Evolutionary conservation across 2,888 invertebrate species (phyloP), one percentile per base, ranked within the genome.

Genomic region (Ophion slaviceki): DNA sequence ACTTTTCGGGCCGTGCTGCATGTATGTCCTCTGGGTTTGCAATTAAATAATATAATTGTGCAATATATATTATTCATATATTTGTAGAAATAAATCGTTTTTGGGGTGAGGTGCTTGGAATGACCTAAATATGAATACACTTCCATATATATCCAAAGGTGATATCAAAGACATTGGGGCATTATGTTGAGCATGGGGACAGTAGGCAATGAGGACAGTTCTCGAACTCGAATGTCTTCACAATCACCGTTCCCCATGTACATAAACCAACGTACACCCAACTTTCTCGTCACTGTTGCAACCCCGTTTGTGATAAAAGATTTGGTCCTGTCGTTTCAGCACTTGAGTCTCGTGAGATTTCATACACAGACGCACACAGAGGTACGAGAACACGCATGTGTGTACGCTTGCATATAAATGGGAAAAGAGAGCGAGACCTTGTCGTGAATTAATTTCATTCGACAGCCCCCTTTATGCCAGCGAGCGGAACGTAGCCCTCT

Each of bases 381-480:
- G 10, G 28, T 11, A 47, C 47, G 59, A 17, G 8, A 67, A 24
- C 32, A 40, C 64, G 45, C 57, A 11, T 53, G 71, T 28, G 64
- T 62, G 71, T 40, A 80, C 67, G 61, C 74, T 76, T 17, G 62
- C 36, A 72, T 67, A 20, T 11, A 76, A 70, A 80, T 59, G 62
- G 62, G 45, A 7, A 66, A 80, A 77, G 70, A 84, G 89, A 86
- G 88, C 87, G 88, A 85, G 88, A 89, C 90, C 89, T 91, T 91
- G 90, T 89, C 75, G 71, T 90, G 91, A 92, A 92, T 92, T 92
- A 92, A 92, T 92, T 90, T 91, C 91, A 91, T 91, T 92, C 91
- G 91, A 91, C 91, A 90, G 91, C 90, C 89, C 89, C 90, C 91
- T 91, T 92, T 92, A 90, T 91, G 84, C 77, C 77, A 66, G 53